Conservation (phyloP, 2,888 invertebrate species). For the Ametastegia equiseti region DNA sequence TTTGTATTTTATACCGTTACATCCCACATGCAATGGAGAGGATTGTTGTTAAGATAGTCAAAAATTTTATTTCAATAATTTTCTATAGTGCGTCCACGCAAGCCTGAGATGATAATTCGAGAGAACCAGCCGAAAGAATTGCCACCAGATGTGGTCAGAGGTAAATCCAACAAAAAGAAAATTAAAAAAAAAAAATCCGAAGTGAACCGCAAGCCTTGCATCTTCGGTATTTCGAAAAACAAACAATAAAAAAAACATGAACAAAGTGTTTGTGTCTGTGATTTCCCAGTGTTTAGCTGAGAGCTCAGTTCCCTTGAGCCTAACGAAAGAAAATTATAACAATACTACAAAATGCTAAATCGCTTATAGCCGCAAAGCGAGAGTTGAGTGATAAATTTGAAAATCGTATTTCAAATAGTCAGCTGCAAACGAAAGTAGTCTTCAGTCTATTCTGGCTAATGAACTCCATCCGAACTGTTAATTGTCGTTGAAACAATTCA, state of each 20-base stretch:
- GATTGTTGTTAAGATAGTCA: background rate
- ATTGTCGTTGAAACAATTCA: background rate
- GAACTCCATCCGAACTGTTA: background rate
- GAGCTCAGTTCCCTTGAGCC: background rate
- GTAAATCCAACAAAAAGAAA: slow-evolving; percentile 77
- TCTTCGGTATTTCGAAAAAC: background rate
- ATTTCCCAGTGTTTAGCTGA: slow-evolving; percentile 9
- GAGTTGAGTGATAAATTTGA: background rate
- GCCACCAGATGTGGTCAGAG: slow-evolving; percentile 95
- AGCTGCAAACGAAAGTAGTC: background rate
- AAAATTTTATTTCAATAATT: slow-evolving; percentile 38
- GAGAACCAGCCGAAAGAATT: slow-evolving; percentile 94
- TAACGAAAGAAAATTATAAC: background rate
- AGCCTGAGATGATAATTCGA: slow-evolving; percentile 92
- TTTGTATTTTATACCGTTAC: too few species aligned
- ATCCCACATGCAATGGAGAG: background rate
- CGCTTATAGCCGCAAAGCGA: background rate
- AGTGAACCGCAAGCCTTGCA: slow-evolving; percentile 5
- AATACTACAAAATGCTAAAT: background rate
- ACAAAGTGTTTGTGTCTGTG: slow-evolving; percentile 30
- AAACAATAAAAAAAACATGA: too few species aligned
- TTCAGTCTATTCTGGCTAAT: background rate
- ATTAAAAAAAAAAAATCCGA: slow-evolving; percentile 37
- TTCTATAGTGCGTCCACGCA: slow-evolving; percentile 82
- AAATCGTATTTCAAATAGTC: background rate